A percentile compares a stretch with the other conserved stretches of the same genome.
Evolutionary conservation across 2,888 invertebrate species (phyloP).

Genomic region (Endotricha flammealis): DNA sequence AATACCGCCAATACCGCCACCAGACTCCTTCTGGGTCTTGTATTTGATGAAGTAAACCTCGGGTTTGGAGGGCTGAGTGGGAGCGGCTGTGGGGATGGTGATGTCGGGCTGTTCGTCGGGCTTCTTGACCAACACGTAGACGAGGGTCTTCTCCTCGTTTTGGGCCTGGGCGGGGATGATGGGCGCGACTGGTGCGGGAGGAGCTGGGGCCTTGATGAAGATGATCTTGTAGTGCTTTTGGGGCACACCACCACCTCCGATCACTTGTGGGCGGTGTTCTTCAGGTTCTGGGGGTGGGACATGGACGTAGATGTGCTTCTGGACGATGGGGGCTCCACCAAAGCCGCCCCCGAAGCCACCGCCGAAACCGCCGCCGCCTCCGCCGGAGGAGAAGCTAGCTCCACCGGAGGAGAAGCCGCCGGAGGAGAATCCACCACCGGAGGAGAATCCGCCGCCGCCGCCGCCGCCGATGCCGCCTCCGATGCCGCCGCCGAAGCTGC

Average conservation of each 20-base stretch:
- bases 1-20: constrained; percentile 39
- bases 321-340: constrained; percentile 79
- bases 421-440: constrained; percentile 33
- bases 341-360: constrained; percentile 58
- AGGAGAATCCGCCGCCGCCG: constrained; percentile 36
- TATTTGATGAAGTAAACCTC: constrained; percentile 92
- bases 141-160: constrained; percentile 88
- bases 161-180: constrained; percentile 85
- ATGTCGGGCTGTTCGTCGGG: constrained; percentile 90
- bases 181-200: constrained; percentile 86
- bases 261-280: constrained; percentile 82
- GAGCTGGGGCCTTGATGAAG: constrained; percentile 90
- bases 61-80: constrained; percentile 88
- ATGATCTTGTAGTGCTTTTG: constrained; percentile 92
- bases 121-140: constrained; percentile 90
- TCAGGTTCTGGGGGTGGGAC: constrained; percentile 90
- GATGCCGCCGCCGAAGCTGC: constrained; percentile 54
- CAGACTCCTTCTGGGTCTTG: constrained; percentile 83
- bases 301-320: constrained; percentile 90
- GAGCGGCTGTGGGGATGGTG: constrained; percentile 83
- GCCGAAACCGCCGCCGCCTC: constrained; percentile 49
- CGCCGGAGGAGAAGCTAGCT: constrained; percentile 24
- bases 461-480: constrained; percentile 40
- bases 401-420: constrained; percentile 47
- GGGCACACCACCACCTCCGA: constrained; percentile 80